Percentiles rank a stretch among this genome's conserved stretches.
These are phyloP conservation scores for Ophonus ardosiacus DNA, from an alignment of 2,888 invertebrate genomes.

Conservation along the genomic window DNA sequence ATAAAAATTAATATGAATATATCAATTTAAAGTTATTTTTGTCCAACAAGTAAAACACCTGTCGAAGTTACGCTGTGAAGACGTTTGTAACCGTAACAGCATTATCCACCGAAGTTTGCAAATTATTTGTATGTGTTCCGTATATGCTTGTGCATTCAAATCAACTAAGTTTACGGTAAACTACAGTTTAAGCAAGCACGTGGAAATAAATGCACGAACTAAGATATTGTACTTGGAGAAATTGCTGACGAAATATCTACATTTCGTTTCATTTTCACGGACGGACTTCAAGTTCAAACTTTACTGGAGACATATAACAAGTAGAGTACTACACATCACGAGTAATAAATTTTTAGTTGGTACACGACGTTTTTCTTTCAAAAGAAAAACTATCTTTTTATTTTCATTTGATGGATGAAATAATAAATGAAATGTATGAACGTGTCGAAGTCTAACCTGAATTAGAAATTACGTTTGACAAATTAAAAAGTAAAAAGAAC, in stretches of 20 bases:
- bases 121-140: background rate
- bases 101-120: background rate
- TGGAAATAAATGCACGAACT: background rate
- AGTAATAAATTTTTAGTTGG: background rate
- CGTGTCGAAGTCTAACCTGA: background rate
- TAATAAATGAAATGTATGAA: background rate
- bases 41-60: no score
- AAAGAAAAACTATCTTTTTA: background rate
- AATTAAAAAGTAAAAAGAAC: background rate
- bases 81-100: no score
- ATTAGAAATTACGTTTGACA: background rate
- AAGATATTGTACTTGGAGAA: background rate
- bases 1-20: no score
- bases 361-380: background rate
- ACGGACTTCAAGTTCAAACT: background rate
- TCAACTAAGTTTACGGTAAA: constrained; percentile 3
- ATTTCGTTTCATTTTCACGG: background rate
- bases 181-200: background rate
- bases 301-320: background rate
- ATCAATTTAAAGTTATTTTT: no score
- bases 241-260: background rate
- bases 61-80: no score
- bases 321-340: background rate
- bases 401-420: background rate
- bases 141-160: background rate